Base-by-base conservation (phyloP, 1,140 invertebrate genomes). In the Drosophila elegans region DNA sequence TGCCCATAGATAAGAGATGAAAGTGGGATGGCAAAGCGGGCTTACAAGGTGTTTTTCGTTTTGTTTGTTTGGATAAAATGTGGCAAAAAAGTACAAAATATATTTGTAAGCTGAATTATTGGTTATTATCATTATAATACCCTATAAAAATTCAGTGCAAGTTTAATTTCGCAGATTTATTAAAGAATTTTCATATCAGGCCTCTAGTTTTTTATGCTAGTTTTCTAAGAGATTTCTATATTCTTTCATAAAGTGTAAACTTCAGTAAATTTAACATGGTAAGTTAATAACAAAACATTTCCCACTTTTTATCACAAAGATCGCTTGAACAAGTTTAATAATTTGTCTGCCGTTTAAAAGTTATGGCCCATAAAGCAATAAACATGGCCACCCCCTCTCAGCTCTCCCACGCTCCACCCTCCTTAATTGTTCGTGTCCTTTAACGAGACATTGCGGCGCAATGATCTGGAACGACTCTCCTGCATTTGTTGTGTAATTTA, bases 401-500 rank as follows among this genome's bases (percentile, higher is more conserved):
- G n/a, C 53, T 64, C 82, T 86, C 83, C 83, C 83, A 88, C 83
- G 78, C 79, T 82, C 41, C 68, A 41, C 64, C 68, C 44, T 27
- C 49, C 2, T 12, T 11, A 54, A 13, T 49, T 68, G 41, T 54
- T 25, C 34, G 51, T 74, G 72, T 82, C 74, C 83, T 79, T 80
- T 71, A 54, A 83, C 82, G 63, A 73, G 62, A 78, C 73, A 81
- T 81, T 86, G 41, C 36, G 5, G 57, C 51, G 83, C 83, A 86
- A 86, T 86, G 66, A 86, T 75, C 59, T 52, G 76, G 66, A 86
- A 86, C 83, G 39, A 13, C 16, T 54, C 21, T 55, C 27, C 32
- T 53, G 34, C 69, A 75, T 76, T 82, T 86, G 78, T 75, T 45
- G 71, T 71, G 80, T 80, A 89, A 88, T 88, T 89, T 83, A 80